phyloP scores from a whole-genome alignment of 2,797 vertebrate genomes.

The Aselliscus stoliczkanus region DNA sequence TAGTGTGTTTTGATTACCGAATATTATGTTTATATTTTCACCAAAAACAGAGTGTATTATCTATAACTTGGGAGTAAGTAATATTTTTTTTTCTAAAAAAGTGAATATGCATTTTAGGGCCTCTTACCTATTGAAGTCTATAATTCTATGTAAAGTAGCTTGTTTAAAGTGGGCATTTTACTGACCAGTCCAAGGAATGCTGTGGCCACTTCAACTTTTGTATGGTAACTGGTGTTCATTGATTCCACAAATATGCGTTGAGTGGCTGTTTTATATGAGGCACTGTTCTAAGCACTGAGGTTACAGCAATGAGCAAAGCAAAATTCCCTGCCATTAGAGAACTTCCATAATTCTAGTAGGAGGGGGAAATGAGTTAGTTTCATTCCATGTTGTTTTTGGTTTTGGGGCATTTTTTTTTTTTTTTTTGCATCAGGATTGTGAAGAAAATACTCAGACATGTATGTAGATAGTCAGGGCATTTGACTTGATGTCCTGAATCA shows the following conservation, averaged over 20 bases:
- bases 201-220: not conserved
- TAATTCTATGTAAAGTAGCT: not conserved
- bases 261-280: not conserved
- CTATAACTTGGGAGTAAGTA: not conserved
- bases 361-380: not conserved
- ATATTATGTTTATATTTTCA: conserved; percentile 1
- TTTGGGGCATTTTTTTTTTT: no score
- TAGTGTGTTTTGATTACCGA: not conserved
- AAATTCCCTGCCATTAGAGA: not conserved
- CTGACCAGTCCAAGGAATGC: not conserved
- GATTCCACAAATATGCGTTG: not conserved
- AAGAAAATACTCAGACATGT: not conserved
- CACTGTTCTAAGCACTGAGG: not conserved
- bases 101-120: not conserved
- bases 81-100: not conserved
- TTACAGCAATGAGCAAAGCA: not conserved
- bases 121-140: not conserved
- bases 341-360: not conserved
- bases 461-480: not conserved
- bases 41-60: not conserved
- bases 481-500: not conserved
- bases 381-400: not conserved
- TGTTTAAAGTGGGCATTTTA: not conserved
- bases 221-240: not conserved
- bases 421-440: not conserved